Conservation (phyloP, 2,113 vertebrate species). For the Peromyscus californicus region DNA sequence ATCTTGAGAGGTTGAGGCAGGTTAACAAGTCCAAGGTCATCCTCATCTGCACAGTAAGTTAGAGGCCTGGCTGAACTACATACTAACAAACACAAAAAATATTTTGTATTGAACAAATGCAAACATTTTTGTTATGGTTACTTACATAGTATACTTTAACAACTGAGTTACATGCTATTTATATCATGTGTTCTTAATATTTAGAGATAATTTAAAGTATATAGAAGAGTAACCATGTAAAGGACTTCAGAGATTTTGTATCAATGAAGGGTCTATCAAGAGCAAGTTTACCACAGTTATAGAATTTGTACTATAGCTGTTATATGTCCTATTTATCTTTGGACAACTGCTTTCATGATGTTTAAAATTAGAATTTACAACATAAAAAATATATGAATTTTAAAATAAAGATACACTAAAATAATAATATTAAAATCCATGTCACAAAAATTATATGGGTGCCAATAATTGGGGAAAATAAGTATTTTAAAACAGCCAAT, state of each 20-base stretch:
- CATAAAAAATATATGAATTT: background rate
- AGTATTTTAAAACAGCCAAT: background rate
- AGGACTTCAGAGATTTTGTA: background rate
- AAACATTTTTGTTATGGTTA: background rate
- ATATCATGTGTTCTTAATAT: background rate
- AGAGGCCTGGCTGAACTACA: background rate
- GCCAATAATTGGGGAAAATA: background rate
- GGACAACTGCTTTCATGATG: background rate
- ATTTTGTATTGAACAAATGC: background rate
- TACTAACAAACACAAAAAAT: background rate
- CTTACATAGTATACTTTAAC: background rate
- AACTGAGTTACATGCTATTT: background rate
- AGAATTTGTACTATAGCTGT: background rate
- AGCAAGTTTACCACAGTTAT: background rate
- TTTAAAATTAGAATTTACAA: background rate
- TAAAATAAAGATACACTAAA: background rate
- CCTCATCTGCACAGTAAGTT: background rate
- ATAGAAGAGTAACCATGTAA: background rate
- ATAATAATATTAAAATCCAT: background rate
- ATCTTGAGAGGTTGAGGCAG: background rate
- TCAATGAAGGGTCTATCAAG: too few species aligned
- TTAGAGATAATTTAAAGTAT: background rate
- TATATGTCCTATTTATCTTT: background rate
- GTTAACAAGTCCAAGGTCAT: background rate
- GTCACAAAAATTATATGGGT: background rate